Evolutionary conservation across 1,140 invertebrate species (phyloP), one percentile per base, ranked within the genome.

Genomic region (Cherax quadricarinatus): DNA sequence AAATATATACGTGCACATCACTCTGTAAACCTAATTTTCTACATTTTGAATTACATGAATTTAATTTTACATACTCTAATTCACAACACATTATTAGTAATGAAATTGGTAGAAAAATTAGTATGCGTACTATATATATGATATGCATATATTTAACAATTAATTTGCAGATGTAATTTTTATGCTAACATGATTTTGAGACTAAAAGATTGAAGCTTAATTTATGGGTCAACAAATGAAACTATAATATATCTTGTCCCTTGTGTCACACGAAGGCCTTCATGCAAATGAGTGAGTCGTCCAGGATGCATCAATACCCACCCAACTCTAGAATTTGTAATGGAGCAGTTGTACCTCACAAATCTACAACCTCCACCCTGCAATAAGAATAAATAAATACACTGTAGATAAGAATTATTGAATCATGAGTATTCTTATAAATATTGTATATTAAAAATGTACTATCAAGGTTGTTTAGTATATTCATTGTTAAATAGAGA

Each of bases 301-400:
- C 99, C 99, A 2, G 99, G 99, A 95, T 99, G 99, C 97, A 99
- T 98, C 82, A 99, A 95, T 95, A 99, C 96, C 98, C 99, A 99
- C 9, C 99, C 99, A 49, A 96, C 96, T 94, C 97, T 96, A 0
- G 98, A 98, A 79, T 98, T 96, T 0, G 96, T 97, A 0, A 99
- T 98, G 57, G 97, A 98, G 95, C 99, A 99, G 95, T 99, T 98
- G 96, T 99, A 99, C 7, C 99, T 96, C 30, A 99, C 95, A 95
- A 99, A 99, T 70, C 96, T 96, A 94, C 98, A 99, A 7, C 99
- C 99, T 88, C 99, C 99, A 80, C 99, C 99, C 96, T 98, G 94
- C 60, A 75, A 10, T 75, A 75, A 6, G 6, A 12, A 75, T 41
- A 75, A 30, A 18, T 3, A 21, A 66, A 21, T 18, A 18, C 18